Evolutionary conservation across 2,888 invertebrate genomes (phyloP), one percentile per base, ranked within the genome.

Genomic region (Diachrysia chrysitis): DNA sequence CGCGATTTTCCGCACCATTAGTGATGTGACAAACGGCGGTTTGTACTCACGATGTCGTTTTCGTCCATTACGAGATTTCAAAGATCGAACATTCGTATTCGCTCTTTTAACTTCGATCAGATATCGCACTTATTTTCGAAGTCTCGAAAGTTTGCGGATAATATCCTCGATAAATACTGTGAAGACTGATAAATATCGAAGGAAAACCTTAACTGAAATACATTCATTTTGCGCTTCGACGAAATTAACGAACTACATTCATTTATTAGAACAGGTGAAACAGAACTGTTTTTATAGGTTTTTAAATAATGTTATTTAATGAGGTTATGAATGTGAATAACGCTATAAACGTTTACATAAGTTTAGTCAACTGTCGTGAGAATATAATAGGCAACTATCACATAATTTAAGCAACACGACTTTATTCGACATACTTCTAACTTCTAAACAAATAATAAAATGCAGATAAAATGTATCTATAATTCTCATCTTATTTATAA

Each of bases 1-100:
- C 82, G 85, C 90, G 92, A 93, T 94, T 94, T 93, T 92, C 91
- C 89, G 84, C 88, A 81, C 92, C 93, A 93, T 94, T 93, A 92
- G 90, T 90, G 87, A 88, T 89, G 90, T 93, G 93, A 93, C 92
- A 92, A 93, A 93, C 92, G 90, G 90, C 85, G 90, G 89, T 90
- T 92, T 91, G 89, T 92, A 92, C 89, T 89, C 90, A 84, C 88
- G 87, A 90, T 92, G 93, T 91, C 93, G 90, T 93, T 92, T 91
- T 87, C 89, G 88, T 90, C 90, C 90, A 93, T 93, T 92, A 92
- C 87, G 89, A 88, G 90, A 92, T 92, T 91, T 88, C 87, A 86
- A 90, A 92, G 89, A 92, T 92, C 87, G 86, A 89, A 90, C 88
- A 88, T 89, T 89, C 87, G 89, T 87, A 87, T 88, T 88, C 89